Evolutionary conservation across 2,113 vertebrate genomes (phyloP).

Genomic region (Rissa tridactyla): DNA sequence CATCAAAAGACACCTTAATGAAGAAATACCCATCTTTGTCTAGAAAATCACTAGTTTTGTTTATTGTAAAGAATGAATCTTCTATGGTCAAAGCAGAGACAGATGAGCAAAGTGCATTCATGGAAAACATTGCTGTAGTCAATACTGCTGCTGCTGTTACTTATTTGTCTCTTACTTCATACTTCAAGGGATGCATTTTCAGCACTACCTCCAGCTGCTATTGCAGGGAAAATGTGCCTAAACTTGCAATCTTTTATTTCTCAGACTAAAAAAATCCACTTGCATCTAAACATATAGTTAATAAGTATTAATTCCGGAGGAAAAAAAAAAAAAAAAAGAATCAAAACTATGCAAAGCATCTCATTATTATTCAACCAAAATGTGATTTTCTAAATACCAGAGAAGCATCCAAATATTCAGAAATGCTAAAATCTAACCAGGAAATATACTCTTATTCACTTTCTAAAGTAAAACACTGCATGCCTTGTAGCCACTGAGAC

Average conservation of each 20-base stretch:
- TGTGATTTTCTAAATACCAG: not conserved
- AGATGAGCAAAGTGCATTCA: not conserved
- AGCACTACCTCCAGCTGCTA: not conserved
- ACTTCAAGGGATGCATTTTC: not conserved
- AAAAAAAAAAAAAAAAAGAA: not conserved
- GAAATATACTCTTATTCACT: not conserved
- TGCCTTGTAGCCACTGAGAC: not conserved
- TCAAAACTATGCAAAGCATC: not conserved
- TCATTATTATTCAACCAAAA: not conserved
- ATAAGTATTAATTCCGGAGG: not conserved
- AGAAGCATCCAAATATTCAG: not conserved
- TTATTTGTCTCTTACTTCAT: slow-evolving; percentile 11
- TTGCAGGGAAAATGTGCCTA: not conserved
- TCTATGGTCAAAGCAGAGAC: not conserved
- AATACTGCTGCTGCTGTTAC: not conserved
- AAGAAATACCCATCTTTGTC: not conserved
- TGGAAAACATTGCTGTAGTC: not conserved
- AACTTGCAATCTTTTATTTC: not conserved
- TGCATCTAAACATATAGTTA: not conserved
- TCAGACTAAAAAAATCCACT: not conserved
- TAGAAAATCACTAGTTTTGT: not conserved
- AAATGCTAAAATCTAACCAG: not conserved
- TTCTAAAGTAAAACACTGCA: not conserved
- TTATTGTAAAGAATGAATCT: not conserved
- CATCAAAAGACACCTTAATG: slow-evolving; percentile 4